Evolutionary conservation across 2,797 vertebrate species (phyloP), one percentile per base, ranked within the genome.

Genomic region (Chiroxiphia lanceolata): DNA sequence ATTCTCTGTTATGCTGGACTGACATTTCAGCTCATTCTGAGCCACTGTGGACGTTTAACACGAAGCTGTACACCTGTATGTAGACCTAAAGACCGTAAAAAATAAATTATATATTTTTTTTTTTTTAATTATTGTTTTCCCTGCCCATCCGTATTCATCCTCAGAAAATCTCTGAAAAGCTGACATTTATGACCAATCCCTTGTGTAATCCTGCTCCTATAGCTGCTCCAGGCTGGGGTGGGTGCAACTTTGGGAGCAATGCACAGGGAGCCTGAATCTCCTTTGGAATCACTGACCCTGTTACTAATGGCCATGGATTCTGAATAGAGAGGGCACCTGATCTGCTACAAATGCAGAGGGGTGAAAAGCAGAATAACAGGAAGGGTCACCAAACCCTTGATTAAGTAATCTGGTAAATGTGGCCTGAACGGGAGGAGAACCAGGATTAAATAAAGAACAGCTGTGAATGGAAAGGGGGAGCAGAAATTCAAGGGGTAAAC

Each of bases 51-150:
- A 44, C 47, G 15, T 17, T 23, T 11, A 34, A 45, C 12, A 5
- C 3, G 15, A 34, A 75, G 9, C 12, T 72, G 11, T 34, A 11
- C 19, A 47, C 8, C 23, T 68, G 19, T 26, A 51, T 8, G 47
- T 2, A 20, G 13, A 44, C n/a, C 25, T 83, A 31, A 85, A 69
- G 36, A 72, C 20, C 22, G 79, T 29, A 17, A 69, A 60, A 79
- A 53, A 17, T 0, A 53, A 47, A 40, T 34, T 1, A 3, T 2
- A 23, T n/a, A n/a, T n/a, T n/a, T n/a, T n/a, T n/a, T n/a, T 29
- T 69, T 33, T 27, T 2, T 19, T n/a, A 53, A 31, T 18, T 11
- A 15, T 15, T 23, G 5, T 56, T 81, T 69, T 48, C 20, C 42
- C 38, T 50, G 23, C 16, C 31, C 10, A 11, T 27, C 23, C 14